Conservation (phyloP, 2,888 invertebrate genomes). For the Pammene aurita region DNA sequence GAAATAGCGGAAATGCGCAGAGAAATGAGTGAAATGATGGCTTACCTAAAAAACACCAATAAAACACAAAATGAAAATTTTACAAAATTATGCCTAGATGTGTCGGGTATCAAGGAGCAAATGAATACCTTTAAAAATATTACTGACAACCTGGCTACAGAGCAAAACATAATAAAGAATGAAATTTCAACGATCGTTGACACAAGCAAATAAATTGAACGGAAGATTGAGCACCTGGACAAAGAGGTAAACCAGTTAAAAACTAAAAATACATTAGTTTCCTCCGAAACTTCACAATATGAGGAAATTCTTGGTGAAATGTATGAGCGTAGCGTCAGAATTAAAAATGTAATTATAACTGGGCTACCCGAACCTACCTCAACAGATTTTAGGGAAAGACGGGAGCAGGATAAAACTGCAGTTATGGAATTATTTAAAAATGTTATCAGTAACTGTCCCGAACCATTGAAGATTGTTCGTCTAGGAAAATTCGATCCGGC, state of each 20-base stretch:
- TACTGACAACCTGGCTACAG: background rate
- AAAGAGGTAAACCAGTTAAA: background rate
- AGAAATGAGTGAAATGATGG: too few species aligned
- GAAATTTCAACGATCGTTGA: background rate
- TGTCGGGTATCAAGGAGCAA: too few species aligned
- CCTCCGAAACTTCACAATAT: background rate
- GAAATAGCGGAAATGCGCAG: too few species aligned
- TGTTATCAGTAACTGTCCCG: background rate
- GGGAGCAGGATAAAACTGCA: background rate
- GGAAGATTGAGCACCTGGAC: too few species aligned
- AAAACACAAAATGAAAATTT: constrained; percentile 4
- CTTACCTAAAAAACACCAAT: constrained; percentile 1
- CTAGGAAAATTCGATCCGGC: too few species aligned
- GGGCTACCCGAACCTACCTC: too few species aligned
- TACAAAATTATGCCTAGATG: background rate
- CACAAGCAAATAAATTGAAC: too few species aligned
- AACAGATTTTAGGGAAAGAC: too few species aligned
- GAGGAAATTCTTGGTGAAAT: background rate
- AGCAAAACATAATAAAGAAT: constrained; percentile 7
- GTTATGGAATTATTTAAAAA: background rate
- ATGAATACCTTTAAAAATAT: background rate
- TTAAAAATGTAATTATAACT: too few species aligned
- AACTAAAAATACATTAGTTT: background rate
- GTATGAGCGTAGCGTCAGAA: too few species aligned
- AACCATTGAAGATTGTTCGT: too few species aligned